Percentiles rank a stretch among this genome's conserved stretches.
Evolutionary conservation across 2,888 invertebrate genomes (phyloP).

Genomic region (Buathra laborator): DNA sequence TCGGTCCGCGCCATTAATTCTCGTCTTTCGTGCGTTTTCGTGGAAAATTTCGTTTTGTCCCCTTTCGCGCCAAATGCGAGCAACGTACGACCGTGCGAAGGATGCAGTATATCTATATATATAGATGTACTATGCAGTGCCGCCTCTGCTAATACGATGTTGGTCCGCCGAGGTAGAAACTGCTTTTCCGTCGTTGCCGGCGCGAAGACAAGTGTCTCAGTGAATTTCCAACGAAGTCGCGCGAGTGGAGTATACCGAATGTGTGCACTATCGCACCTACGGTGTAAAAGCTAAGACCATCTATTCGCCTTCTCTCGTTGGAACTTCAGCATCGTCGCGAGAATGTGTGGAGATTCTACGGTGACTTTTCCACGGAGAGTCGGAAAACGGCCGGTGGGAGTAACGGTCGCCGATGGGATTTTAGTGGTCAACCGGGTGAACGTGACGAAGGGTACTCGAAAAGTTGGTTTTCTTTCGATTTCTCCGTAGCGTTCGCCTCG

Average conservation of each 20-base stretch:
- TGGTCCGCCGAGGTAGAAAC: conserved; percentile 22
- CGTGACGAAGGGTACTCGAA: conserved; percentile 46
- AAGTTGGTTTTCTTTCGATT: conserved; percentile 49
- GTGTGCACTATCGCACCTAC: conserved; percentile 25
- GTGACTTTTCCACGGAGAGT: conserved; percentile 1
- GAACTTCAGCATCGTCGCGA: background rate
- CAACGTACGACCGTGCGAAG: background rate
- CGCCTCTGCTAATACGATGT: conserved; percentile 29
- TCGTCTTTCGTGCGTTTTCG: conserved; percentile 64
- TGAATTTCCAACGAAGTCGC: conserved; percentile 45
- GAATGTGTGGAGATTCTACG: background rate
- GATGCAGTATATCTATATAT: conserved; percentile 19
- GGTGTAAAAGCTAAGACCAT: conserved; percentile 33
- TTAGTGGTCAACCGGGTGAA: conserved; percentile 57
- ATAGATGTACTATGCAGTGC: background rate
- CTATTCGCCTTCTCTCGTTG: background rate
- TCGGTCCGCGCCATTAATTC: conserved; percentile 68
- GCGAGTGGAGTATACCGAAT: conserved; percentile 8
- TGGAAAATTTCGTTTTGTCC: conserved; percentile 60
- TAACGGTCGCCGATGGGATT: conserved; percentile 34
- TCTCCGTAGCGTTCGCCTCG: background rate
- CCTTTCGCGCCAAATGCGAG: conserved; percentile 33
- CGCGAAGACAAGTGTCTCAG: conserved; percentile 34
- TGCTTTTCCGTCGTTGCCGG: conserved; percentile 7
- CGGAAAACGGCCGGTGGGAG: background rate